phyloP scores from a whole-genome alignment of 2,888 invertebrate genomes.

The Cosmorhoe ocellata region DNA sequence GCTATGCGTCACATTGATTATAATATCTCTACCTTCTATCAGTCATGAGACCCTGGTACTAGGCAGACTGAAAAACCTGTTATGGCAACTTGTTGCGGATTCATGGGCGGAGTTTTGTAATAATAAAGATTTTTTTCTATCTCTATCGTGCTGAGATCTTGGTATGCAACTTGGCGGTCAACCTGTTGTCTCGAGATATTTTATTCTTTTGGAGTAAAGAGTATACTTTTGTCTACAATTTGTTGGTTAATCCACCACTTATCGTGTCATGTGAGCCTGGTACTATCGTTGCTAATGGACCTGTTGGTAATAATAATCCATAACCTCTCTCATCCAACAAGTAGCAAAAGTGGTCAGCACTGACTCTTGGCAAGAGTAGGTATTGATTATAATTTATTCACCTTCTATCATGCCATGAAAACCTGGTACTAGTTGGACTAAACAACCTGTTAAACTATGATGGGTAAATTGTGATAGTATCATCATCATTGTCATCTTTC shows the following conservation, averaged over 20 bases:
- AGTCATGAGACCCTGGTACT: background rate
- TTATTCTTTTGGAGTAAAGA: too few relatives aligned
- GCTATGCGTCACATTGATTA: background rate
- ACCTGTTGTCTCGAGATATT: too few relatives aligned
- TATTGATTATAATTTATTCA: background rate
- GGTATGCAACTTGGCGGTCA: too few relatives aligned
- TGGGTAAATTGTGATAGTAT: too few relatives aligned
- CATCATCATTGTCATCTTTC: too few relatives aligned
- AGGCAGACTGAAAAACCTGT: background rate
- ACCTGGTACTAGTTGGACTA: background rate
- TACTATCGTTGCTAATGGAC: background rate
- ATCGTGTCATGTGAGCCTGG: background rate
- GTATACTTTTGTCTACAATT: too few relatives aligned
- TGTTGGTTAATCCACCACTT: background rate
- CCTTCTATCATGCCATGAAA: background rate
- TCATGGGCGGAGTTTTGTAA: too few relatives aligned
- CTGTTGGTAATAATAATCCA: background rate
- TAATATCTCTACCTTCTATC: background rate
- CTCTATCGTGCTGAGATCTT: too few relatives aligned
- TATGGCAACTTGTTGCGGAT: background rate
- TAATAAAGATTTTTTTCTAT: too few relatives aligned
- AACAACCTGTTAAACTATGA: too few relatives aligned
- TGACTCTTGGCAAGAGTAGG: too few relatives aligned
- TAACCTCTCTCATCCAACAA: background rate
- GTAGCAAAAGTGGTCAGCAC: conserved; percentile 1